Percentiles rank a stretch among this genome's conserved stretches.
These are phyloP conservation scores for Colossoma macropomum DNA, from an alignment of 2,113 vertebrate genomes.

Conservation along the genomic window DNA sequence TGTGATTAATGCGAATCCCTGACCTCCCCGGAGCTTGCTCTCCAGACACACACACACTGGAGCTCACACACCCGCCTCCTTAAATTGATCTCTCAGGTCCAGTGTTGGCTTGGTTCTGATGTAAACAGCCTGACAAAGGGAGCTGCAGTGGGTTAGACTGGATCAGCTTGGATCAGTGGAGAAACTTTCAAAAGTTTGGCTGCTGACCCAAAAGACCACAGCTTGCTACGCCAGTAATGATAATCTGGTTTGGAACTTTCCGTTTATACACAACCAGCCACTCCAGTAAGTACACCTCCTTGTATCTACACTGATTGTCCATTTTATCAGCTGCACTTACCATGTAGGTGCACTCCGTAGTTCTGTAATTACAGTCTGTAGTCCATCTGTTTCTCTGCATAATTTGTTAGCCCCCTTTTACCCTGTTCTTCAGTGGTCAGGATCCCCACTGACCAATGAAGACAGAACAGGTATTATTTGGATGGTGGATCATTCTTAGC, in stretches of 20 bases:
- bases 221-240: conserved; percentile 1
- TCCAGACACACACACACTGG: conserved; percentile 65
- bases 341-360: no score
- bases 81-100: conserved; percentile 76
- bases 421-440: no score
- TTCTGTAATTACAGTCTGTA: no score
- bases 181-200: conserved; percentile 26
- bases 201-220: background rate
- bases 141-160: conserved; percentile 21
- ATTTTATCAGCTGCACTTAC: no score
- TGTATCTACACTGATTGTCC: no score
- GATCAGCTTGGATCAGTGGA: conserved; percentile 24
- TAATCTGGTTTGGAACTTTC: conserved; percentile 12
- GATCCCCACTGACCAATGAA: no score
- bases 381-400: no score
- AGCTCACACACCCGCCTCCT: conserved; percentile 52
- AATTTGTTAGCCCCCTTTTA: no score
- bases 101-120: conserved; percentile 47
- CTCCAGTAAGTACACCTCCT: no score
- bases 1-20: conserved; percentile 70
- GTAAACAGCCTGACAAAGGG: conserved; percentile 37
- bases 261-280: no score
- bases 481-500: no score
- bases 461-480: no score
- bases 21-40: conserved; percentile 45